Evolutionary conservation across 2,888 invertebrate species (phyloP).

Genomic region (Hirtodrosophila confusa): DNA sequence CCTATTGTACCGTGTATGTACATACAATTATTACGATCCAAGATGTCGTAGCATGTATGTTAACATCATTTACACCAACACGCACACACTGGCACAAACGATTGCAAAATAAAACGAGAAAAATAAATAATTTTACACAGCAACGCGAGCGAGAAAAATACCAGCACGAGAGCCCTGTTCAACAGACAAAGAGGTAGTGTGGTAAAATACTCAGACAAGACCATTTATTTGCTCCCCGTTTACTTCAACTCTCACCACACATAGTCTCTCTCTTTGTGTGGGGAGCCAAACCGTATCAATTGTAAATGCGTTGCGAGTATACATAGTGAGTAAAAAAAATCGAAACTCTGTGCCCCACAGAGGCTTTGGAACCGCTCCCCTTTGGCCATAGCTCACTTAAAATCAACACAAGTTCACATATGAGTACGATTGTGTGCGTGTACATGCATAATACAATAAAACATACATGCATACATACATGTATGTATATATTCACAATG

Average conservation of each 20-base stretch:
- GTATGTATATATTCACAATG: slow-evolving; percentile 64
- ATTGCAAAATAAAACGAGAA: slow-evolving; percentile 51
- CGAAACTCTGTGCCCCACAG: slow-evolving; percentile 64
- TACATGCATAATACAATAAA: slow-evolving; percentile 24
- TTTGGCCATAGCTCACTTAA: slow-evolving; percentile 44
- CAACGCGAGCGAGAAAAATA: slow-evolving; percentile 53
- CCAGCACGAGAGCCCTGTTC: slow-evolving; percentile 65
- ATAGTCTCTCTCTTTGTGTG: slow-evolving; percentile 30
- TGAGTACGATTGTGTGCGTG: slow-evolving; percentile 20
- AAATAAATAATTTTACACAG: slow-evolving; percentile 70
- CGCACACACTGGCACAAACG: slow-evolving; percentile 19
- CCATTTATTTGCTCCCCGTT: slow-evolving; percentile 51
- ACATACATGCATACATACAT: slow-evolving; percentile 39
- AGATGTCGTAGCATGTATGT: slow-evolving; percentile 23
- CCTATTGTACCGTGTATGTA: background rate
- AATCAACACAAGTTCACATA: slow-evolving; percentile 66
- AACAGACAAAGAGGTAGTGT: slow-evolving; percentile 74
- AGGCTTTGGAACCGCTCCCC: slow-evolving; percentile 58
- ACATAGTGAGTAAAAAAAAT: slow-evolving; percentile 68
- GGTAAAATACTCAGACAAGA: slow-evolving; percentile 61
- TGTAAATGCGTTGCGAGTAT: slow-evolving; percentile 67
- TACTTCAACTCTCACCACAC: slow-evolving; percentile 47
- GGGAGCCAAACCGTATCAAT: slow-evolving; percentile 50
- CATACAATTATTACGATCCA: slow-evolving; percentile 34
- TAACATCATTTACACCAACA: slow-evolving; percentile 40